Conservation (phyloP, 1,140 invertebrate genomes). For the Prorops nasuta region DNA sequence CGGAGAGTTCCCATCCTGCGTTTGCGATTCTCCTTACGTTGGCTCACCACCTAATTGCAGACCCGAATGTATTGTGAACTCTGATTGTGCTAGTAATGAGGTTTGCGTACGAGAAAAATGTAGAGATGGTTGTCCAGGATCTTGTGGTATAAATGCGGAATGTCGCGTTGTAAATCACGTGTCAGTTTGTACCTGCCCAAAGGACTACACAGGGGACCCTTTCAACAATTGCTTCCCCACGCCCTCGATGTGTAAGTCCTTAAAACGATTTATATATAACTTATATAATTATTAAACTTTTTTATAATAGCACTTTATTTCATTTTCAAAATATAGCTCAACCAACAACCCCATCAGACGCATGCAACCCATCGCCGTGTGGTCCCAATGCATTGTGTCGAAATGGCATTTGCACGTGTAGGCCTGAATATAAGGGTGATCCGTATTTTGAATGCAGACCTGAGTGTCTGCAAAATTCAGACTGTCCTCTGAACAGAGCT, state of each 20-base stretch:
- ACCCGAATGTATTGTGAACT: constrained; percentile 70
- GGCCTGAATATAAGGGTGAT: constrained; percentile 51
- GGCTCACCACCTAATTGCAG: constrained; percentile 71
- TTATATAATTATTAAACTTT: not conserved
- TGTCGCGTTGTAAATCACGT: constrained; percentile 61
- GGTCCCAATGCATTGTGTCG: constrained; percentile 54
- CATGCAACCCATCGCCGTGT: constrained; percentile 59
- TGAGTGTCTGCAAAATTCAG: constrained; percentile 67
- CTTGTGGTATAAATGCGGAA: constrained; percentile 67
- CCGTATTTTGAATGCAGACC: constrained; percentile 53
- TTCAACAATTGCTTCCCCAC: constrained; percentile 58
- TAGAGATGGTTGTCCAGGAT: constrained; percentile 69
- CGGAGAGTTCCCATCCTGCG: constrained; percentile 56
- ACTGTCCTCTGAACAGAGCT: constrained; percentile 64
- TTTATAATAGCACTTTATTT: no score
- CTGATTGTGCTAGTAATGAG: constrained; percentile 70
- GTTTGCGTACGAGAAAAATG: constrained; percentile 74
- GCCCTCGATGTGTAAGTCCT: constrained; percentile 21
- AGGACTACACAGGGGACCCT: constrained; percentile 63
- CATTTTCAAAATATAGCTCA: no score
- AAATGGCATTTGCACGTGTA: constrained; percentile 50
- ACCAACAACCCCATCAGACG: constrained; percentile 36
- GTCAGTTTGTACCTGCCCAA: constrained; percentile 59
- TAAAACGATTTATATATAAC: not conserved
- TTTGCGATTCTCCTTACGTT: constrained; percentile 59